Percentiles rank a stretch among this genome's conserved stretches.
Evolutionary conservation across 2,888 invertebrate genomes (phyloP).

Genomic region (Xanthorhoe spadicearia): DNA sequence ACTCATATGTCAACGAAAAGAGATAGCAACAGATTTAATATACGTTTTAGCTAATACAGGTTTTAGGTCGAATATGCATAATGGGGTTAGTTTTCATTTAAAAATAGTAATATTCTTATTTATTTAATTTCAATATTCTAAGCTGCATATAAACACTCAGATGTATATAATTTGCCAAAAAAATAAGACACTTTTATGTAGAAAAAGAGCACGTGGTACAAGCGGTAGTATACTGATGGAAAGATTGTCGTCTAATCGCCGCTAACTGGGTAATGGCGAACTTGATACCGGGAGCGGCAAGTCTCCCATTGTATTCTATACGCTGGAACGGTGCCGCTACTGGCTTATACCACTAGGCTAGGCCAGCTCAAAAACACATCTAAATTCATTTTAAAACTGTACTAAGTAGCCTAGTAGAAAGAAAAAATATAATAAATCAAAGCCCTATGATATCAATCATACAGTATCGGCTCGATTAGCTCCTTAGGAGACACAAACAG

Average conservation of each 20-base stretch:
- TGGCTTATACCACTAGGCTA: not conserved
- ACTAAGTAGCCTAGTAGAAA: too few relatives aligned
- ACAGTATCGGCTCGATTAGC: too few relatives aligned
- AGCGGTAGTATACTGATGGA: slow-evolving; percentile 66
- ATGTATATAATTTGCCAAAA: slow-evolving; percentile 15
- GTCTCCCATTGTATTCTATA: slow-evolving; percentile 50
- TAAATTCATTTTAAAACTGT: not conserved
- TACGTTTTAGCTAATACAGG: too few relatives aligned
- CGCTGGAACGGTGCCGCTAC: slow-evolving; percentile 24
- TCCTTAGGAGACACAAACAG: too few relatives aligned
- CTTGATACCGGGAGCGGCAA: slow-evolving; percentile 63
- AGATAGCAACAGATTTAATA: too few relatives aligned
- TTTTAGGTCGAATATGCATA: too few relatives aligned
- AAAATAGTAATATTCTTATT: too few relatives aligned
- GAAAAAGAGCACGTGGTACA: slow-evolving; percentile 60
- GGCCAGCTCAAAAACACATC: not conserved
- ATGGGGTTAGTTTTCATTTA: too few relatives aligned
- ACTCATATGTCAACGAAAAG: too few relatives aligned
- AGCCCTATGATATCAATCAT: too few relatives aligned
- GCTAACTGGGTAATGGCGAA: slow-evolving; percentile 78
- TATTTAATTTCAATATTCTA: too few relatives aligned
- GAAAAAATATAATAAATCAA: too few relatives aligned
- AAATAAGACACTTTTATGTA: slow-evolving; percentile 49
- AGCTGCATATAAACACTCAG: not conserved
- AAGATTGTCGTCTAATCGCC: slow-evolving; percentile 74